A percentile compares a stretch with the other conserved stretches of the same genome.
phyloP scores from a whole-genome alignment of 2,888 invertebrate species.

The Caenorhabditis sp. region DNA sequence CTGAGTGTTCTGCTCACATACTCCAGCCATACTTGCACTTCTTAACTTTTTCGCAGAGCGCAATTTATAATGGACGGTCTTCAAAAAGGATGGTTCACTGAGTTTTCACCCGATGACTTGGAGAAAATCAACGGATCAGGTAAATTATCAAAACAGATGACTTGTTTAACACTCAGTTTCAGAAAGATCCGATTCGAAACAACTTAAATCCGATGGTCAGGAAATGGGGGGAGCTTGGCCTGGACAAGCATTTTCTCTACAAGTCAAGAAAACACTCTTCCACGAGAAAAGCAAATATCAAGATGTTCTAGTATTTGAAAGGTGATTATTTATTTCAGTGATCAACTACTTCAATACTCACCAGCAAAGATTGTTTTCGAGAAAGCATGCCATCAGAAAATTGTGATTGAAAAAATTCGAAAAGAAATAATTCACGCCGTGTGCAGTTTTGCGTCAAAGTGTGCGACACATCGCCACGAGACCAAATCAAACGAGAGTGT shows the following conservation, averaged over 20 bases:
- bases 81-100: conserved; percentile 88
- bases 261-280: conserved; percentile 82
- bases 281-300: conserved; percentile 84
- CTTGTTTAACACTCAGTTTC: conserved; percentile 7
- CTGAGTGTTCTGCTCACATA: neutral
- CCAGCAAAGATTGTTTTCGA: too few species aligned
- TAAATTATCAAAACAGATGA: neutral
- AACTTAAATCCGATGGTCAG: conserved; percentile 63
- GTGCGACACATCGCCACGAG: neutral
- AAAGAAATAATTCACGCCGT: neutral
- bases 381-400: too few species aligned
- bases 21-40: neutral
- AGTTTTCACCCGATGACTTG: conserved; percentile 78
- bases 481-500: neutral
- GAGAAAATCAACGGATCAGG: conserved; percentile 51
- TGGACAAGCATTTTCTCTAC: conserved; percentile 85
- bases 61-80: conserved; percentile 77
- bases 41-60: neutral
- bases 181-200: conserved; percentile 44
- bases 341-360: too few species aligned
- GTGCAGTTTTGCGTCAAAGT: neutral
- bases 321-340: conserved; percentile 73
- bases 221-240: conserved; percentile 79
- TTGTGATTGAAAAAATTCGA: conserved; percentile 2
- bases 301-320: conserved; percentile 84